phyloP scores from a whole-genome alignment of 53 echinoderm and acorn worm genomes.

The Arbacia lixula region DNA sequence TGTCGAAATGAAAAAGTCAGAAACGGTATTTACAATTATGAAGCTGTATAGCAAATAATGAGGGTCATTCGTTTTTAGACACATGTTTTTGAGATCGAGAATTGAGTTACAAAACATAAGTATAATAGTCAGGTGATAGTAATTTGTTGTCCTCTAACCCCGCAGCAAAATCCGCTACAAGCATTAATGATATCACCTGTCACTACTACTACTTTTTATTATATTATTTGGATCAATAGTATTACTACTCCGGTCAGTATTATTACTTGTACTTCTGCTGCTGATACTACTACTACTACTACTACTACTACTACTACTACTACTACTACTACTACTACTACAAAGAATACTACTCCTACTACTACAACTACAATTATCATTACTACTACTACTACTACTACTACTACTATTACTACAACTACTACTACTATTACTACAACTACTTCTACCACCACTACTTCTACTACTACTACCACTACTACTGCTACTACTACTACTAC shows the following conservation, averaged over 20 bases:
- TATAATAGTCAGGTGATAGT: no score
- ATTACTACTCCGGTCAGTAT: neutral
- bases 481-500: slow-evolving; percentile 8
- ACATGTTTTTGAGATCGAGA: no score
- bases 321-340: slow-evolving; percentile 11
- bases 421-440: neutral
- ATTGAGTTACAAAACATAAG: no score
- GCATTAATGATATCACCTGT: no score
- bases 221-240: neutral
- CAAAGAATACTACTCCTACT: neutral
- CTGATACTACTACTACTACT: slow-evolving; percentile 19
- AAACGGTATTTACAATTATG: no score
- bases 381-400: neutral
- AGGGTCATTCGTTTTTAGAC: no score
- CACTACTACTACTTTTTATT: neutral
- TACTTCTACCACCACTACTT: slow-evolving; percentile 11
- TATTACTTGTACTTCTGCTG: no score
- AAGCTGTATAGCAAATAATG: no score
- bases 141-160: no score
- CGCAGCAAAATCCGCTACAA: no score
- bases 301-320: slow-evolving; percentile 9
- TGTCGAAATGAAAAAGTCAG: no score
- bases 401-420: slow-evolving; percentile 4
- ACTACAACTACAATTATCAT: neutral
- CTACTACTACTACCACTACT: slow-evolving; percentile 12